Evolutionary conservation across 2,797 vertebrate genomes (phyloP), one percentile per base, ranked within the genome.

Genomic region (Anisognathus igniventris): DNA sequence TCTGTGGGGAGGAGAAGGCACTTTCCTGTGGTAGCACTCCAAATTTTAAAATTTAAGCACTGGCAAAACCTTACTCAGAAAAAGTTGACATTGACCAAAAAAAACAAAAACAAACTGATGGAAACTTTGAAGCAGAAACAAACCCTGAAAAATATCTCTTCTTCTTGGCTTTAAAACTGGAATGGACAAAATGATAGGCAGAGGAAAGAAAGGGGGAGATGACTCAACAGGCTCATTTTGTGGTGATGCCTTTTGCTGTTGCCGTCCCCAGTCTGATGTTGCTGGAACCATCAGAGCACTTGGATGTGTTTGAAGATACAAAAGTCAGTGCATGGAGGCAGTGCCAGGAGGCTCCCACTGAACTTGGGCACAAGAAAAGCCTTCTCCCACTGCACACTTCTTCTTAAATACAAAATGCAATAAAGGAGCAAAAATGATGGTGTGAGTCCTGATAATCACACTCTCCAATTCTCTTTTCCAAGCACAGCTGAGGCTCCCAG

Each of bases 391-490:
- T 47, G 16, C 47, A 54, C 6, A 8, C 6, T 12, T 67, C 44
- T 42, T 53, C 79, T 54, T 57, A 60, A 70, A 70, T 1, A 73
- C 31, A 37, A 35, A 72, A 56, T 25, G 21, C 39, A 86, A 21
- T 9, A 50, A 17, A 61, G 19, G 54, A 53, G 5, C 23, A 12
- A 40, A 78, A 82, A 58, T 18, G 11, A 28, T n/a, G 50, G 15
- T 17, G n/a, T 44, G 58, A 72, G 42, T 61, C 24, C 47, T 11
- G 27, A 66, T 33, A 64, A 62, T 54, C 14, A 18, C 0, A 0
- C 7, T 44, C 28, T 71, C 28, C 33, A 37, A 15, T 30, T 40
- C 16, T n/a, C 16, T 56, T 56, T 64, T 51, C 58, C 30, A 79
- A 72, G 42, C 50, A 42, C 19, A 54, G 27, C 13, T 2, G 6